phyloP scores from a whole-genome alignment of 2,113 vertebrate genomes.

The Erythrocebus patas region DNA sequence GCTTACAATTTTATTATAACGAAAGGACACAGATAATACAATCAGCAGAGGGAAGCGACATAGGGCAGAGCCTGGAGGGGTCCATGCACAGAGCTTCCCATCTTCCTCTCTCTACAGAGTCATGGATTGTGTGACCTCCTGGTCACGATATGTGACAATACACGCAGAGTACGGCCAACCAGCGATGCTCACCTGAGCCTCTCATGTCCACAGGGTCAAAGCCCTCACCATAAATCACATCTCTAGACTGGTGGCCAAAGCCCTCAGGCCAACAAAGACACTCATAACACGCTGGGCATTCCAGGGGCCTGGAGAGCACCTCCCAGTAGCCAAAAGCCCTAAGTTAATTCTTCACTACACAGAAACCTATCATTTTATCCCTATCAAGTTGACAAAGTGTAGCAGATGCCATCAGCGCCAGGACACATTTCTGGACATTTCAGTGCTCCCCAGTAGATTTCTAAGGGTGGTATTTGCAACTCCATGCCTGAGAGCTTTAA shows the following conservation, averaged over 20 bases:
- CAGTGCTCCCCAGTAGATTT: neutral
- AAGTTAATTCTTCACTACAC: neutral
- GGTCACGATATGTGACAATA: no score
- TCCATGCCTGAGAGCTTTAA: neutral
- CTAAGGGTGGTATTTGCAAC: neutral
- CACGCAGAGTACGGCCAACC: no score
- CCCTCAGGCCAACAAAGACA: neutral
- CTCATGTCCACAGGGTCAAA: neutral
- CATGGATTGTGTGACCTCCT: neutral
- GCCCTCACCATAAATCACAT: neutral
- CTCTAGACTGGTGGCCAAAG: neutral
- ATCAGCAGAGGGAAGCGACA: neutral
- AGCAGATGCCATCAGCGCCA: neutral
- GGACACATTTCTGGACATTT: neutral
- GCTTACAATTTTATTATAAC: neutral
- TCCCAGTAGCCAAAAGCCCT: neutral
- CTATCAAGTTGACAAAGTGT: neutral
- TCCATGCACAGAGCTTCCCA: neutral
- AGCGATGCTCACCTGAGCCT: neutral
- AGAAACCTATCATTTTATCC: neutral
- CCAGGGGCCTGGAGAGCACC: neutral
- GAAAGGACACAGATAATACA: neutral
- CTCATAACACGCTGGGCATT: neutral
- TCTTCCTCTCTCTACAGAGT: neutral
- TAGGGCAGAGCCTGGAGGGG: neutral